Percentiles rank a stretch among this genome's conserved stretches.
Evolutionary conservation across 2,888 invertebrate species (phyloP).

Genomic region (Dryobotodes eremita): DNA sequence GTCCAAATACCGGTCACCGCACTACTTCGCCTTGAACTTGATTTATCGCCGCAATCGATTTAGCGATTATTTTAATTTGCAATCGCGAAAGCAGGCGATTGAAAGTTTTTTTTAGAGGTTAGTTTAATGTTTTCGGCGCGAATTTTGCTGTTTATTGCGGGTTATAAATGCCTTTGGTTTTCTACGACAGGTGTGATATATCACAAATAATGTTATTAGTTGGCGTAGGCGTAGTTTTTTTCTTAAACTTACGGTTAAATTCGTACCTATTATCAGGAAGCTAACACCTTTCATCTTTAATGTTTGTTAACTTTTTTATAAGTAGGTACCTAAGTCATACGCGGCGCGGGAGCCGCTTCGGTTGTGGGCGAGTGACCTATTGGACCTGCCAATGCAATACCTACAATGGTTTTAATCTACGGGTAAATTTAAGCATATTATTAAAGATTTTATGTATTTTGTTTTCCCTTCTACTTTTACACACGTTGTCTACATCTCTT

Average conservation of each 20-base stretch:
- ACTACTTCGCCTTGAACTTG: conserved; percentile 71
- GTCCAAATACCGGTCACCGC: conserved; percentile 69
- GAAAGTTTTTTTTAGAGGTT: conserved; percentile 49
- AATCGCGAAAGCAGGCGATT: conserved; percentile 68
- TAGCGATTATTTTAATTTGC: conserved; percentile 66
- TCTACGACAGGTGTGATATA: conserved; percentile 49
- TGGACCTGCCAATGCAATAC: neutral
- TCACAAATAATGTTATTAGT: conserved; percentile 38
- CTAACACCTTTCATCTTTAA: conserved; percentile 10
- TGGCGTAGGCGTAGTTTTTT: conserved; percentile 30
- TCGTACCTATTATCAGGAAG: neutral
- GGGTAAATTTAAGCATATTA: too few relatives aligned
- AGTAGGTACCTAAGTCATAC: neutral
- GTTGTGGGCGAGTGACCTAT: neutral
- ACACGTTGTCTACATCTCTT: too few relatives aligned
- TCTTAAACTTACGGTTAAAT: conserved; percentile 7
- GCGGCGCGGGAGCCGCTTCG: neutral
- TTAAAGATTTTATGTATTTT: too few relatives aligned
- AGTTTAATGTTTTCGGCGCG: conserved; percentile 22
- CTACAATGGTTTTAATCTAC: too few relatives aligned
- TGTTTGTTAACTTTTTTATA: neutral
- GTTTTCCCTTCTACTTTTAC: too few relatives aligned
- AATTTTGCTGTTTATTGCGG: conserved; percentile 35
- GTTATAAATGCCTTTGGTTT: conserved; percentile 42
- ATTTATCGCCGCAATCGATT: conserved; percentile 75